phyloP scores from a whole-genome alignment of 2,888 invertebrate genomes.

The Idaea biselata region DNA sequence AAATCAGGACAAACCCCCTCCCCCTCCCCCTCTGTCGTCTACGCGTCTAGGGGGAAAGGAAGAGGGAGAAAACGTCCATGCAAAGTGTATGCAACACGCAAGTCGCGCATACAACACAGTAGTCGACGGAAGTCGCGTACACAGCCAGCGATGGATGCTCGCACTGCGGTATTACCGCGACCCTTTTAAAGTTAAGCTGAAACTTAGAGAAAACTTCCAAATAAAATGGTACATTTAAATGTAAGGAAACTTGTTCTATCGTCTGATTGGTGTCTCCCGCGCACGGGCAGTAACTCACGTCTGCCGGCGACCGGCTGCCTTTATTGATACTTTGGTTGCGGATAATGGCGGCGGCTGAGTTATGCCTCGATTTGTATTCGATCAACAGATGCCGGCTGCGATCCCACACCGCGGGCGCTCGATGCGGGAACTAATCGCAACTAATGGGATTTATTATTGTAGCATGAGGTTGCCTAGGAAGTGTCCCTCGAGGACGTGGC shows the following conservation, averaged over 20 bases:
- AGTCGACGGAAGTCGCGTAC: no score
- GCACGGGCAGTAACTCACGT: slow-evolving; percentile 4
- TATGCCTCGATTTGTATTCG: slow-evolving; percentile 15
- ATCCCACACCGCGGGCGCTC: not conserved
- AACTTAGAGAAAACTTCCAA: slow-evolving; percentile 18
- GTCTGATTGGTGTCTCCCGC: not conserved
- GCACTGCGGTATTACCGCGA: no score
- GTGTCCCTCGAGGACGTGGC: no score
- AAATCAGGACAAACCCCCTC: no score
- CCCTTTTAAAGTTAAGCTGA: no score
- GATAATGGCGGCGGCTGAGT: slow-evolving; percentile 14
- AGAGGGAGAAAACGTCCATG: no score
- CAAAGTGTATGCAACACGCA: not conserved
- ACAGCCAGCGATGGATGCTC: not conserved
- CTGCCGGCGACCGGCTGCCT: slow-evolving; percentile 21
- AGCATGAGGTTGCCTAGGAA: no score
- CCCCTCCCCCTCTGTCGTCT: no score
- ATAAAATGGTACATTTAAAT: slow-evolving; percentile 22
- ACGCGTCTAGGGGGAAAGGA: no score
- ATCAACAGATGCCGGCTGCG: slow-evolving; percentile 14
- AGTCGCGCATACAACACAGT: no score
- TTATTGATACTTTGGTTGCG: slow-evolving; percentile 24
- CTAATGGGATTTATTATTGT: no score
- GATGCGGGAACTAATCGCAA: not conserved
- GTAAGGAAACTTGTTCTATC: slow-evolving; percentile 18